Percentiles rank a stretch among this genome's conserved stretches.
These are phyloP conservation scores for Streptopelia turtur DNA, from an alignment of 2,797 vertebrate species.

Conservation along the genomic window DNA sequence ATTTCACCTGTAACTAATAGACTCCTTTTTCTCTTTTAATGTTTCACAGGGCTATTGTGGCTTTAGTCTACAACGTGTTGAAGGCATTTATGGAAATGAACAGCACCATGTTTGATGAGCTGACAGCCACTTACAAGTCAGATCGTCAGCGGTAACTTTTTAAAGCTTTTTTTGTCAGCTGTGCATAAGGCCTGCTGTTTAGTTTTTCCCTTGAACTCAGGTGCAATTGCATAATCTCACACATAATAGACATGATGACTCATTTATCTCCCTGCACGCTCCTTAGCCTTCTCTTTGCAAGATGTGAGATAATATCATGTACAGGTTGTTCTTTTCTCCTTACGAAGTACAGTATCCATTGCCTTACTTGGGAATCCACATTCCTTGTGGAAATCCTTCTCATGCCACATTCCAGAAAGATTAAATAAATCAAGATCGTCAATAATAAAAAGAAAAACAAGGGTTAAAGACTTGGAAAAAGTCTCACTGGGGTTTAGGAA, in stretches of 20 bases:
- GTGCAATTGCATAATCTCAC: slow-evolving; percentile 14
- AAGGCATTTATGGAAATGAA: slow-evolving; percentile 99
- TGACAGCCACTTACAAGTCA: slow-evolving; percentile 99
- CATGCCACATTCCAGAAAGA: neutral
- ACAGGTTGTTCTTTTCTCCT: neutral
- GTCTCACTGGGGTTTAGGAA: neutral
- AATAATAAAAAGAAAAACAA: neutral
- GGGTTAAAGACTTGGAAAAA: neutral
- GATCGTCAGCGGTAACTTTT: slow-evolving; percentile 98
- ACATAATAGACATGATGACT: neutral
- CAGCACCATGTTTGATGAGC: slow-evolving; percentile 98
- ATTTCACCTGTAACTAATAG: slow-evolving; percentile 31
- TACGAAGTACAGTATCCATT: neutral
- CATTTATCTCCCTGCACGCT: neutral
- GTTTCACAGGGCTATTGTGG: slow-evolving; percentile 92
- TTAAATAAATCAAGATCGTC: neutral
- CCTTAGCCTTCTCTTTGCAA: neutral
- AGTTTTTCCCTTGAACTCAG: slow-evolving; percentile 39
- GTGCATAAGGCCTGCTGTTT: slow-evolving; percentile 60
- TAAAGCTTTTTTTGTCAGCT: slow-evolving; percentile 80
- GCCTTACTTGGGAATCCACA: neutral
- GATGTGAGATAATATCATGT: neutral
- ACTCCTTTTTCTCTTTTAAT: neutral
- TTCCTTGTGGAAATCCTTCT: slow-evolving; percentile 10
- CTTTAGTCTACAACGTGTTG: slow-evolving; percentile 97